Conservation (phyloP, 2,888 invertebrate genomes). For the Drosophila paracracens region DNA sequence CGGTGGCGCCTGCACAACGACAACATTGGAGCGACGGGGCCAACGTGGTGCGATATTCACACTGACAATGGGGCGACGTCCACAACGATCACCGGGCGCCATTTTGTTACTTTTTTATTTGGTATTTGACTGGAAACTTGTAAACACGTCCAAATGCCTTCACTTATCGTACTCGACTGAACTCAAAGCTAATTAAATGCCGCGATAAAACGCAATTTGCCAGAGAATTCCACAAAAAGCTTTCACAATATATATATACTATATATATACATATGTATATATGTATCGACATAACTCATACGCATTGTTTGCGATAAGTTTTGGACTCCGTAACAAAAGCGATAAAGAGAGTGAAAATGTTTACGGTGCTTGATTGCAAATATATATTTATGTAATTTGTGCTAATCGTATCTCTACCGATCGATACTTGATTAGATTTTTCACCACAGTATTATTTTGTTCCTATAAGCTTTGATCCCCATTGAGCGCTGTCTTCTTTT, state of each 20-base stretch:
- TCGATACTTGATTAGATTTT: slow-evolving; percentile 1
- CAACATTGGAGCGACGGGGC: slow-evolving; percentile 69
- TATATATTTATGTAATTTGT: not conserved
- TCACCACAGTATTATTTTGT: not conserved
- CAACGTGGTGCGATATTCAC: slow-evolving; percentile 73
- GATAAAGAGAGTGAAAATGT: not conserved
- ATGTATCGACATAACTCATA: slow-evolving; percentile 49
- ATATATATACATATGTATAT: not conserved
- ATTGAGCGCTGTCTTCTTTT: not conserved
- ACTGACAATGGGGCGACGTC: slow-evolving; percentile 76
- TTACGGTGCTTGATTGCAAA: slow-evolving; percentile 13
- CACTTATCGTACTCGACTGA: slow-evolving; percentile 41
- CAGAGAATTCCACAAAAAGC: slow-evolving; percentile 28
- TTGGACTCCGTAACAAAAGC: not conserved
- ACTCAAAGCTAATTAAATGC: slow-evolving; percentile 21
- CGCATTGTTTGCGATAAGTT: slow-evolving; percentile 34
- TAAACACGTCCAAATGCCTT: slow-evolving; percentile 44
- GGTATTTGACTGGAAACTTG: not conserved
- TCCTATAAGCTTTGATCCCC: not conserved
- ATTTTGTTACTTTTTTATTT: slow-evolving; percentile 27
- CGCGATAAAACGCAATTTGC: slow-evolving; percentile 1
- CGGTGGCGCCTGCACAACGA: slow-evolving; percentile 67
- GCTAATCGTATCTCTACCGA: not conserved
- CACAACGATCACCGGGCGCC: slow-evolving; percentile 68
- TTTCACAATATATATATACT: slow-evolving; percentile 1